phyloP scores from a whole-genome alignment of 2,888 invertebrate species.

The Drosophila niveifrons region DNA sequence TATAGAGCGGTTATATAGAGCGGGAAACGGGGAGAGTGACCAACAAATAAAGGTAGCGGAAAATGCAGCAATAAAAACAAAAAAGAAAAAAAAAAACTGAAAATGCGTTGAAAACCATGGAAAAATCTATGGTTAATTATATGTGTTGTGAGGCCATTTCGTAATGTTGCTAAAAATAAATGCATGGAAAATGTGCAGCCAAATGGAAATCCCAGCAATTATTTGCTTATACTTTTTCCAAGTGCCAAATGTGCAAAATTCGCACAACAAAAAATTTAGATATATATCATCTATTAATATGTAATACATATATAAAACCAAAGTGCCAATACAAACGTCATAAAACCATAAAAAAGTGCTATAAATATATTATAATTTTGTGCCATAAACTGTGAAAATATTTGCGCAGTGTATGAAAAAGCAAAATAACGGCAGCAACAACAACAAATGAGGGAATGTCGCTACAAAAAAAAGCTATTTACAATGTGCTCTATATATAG shows the following conservation, averaged over 20 bases:
- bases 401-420: conserved; percentile 25
- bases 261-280: conserved; percentile 27
- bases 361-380: conserved; percentile 32
- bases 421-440: conserved; percentile 5
- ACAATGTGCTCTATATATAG: conserved; percentile 28
- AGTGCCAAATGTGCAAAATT: conserved; percentile 49
- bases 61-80: conserved; percentile 10
- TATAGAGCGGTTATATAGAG: not conserved
- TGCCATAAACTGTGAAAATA: conserved; percentile 23
- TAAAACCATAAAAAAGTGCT: conserved; percentile 29
- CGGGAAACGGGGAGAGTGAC: conserved; percentile 5
- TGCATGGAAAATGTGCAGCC: conserved; percentile 68
- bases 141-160: conserved; percentile 44
- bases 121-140: conserved; percentile 28
- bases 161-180: conserved; percentile 73
- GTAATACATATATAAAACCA: conserved; percentile 3
- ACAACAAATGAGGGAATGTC: conserved; percentile 6
- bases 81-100: conserved; percentile 7
- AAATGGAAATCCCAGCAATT: conserved; percentile 39
- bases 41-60: conserved; percentile 11
- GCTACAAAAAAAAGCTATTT: conserved; percentile 16
- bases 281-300: conserved; percentile 1
- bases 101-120: conserved; percentile 10
- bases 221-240: conserved; percentile 15
- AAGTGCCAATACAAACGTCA: conserved; percentile 19